These are phyloP conservation scores for Malacoctenus gilli DNA, from an alignment of 2,797 vertebrate genomes.

Conservation along the genomic window DNA sequence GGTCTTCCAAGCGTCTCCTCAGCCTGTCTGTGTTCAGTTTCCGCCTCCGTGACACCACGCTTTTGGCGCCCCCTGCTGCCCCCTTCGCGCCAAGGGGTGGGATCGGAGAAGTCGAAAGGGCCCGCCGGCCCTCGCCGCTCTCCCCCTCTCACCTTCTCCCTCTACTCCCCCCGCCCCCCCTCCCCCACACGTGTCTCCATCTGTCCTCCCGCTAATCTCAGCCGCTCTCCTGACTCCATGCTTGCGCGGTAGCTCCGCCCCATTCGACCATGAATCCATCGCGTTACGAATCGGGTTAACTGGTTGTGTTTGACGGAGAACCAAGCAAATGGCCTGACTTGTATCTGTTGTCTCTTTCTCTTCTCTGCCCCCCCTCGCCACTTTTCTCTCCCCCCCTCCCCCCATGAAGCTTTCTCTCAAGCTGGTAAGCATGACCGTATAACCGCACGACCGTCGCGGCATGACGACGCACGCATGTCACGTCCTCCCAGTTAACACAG, in stretches of 20 bases:
- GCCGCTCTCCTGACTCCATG: constrained; percentile 25
- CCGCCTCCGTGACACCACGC: constrained; percentile 52
- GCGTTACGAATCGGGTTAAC: constrained; percentile 31
- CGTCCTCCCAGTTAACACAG: constrained; percentile 74
- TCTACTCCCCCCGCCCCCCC: constrained; percentile 45
- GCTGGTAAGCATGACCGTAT: constrained; percentile 86
- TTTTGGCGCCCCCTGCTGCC: constrained; percentile 71
- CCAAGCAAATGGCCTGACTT: constrained; percentile 67
- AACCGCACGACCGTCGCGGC: constrained; percentile 71
- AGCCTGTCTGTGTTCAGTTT: constrained; percentile 45
- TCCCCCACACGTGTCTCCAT: constrained; percentile 35
- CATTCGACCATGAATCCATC: constrained; percentile 61
- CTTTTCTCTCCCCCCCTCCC: constrained; percentile 65
- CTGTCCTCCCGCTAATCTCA: constrained; percentile 20
- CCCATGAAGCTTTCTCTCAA: constrained; percentile 87
- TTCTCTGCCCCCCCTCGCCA: constrained; percentile 55
- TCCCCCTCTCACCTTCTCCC: constrained; percentile 29
- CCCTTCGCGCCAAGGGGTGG: constrained; percentile 19
- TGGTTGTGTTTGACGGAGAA: constrained; percentile 30
- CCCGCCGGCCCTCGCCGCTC: constrained; percentile 25
- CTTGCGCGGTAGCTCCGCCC: constrained; percentile 56
- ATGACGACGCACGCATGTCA: constrained; percentile 78
- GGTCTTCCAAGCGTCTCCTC: constrained; percentile 27
- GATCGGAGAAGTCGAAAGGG: constrained; percentile 40
- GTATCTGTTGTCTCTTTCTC: constrained; percentile 76